Percentiles rank a stretch among this genome's conserved stretches.
Conservation (phyloP, 2,888 invertebrate genomes). For the Marasmarcha lunaedactyla region DNA sequence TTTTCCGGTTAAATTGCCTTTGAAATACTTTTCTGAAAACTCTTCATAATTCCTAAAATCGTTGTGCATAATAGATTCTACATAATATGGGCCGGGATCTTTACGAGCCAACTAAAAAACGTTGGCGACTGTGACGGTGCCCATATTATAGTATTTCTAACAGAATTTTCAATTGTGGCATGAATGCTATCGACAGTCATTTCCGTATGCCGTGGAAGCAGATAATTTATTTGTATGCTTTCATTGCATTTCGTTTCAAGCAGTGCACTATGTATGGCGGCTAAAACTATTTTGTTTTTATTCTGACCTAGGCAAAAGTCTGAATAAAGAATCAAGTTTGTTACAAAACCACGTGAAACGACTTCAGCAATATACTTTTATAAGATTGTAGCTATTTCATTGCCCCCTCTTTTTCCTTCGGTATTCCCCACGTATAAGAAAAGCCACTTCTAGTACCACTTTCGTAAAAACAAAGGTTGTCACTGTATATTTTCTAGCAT, state of each 20-base stretch:
- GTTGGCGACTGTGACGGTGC: constrained; percentile 12
- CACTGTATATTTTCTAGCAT: constrained; percentile 15
- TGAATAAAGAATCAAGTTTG: constrained; percentile 12
- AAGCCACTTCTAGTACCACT: constrained; percentile 14
- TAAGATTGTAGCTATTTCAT: constrained; percentile 15
- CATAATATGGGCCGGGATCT: constrained; percentile 9
- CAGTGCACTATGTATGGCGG: constrained; percentile 15
- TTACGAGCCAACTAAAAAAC: constrained; percentile 7
- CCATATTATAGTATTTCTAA: constrained; percentile 12
- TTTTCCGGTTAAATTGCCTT: too few species aligned
- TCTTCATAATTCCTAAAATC: constrained; percentile 10
- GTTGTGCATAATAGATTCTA: constrained; percentile 6
- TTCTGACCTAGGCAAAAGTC: constrained; percentile 23
- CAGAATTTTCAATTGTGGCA: constrained; percentile 11
- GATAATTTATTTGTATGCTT: constrained; percentile 2
- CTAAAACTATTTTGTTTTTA: constrained; percentile 19
- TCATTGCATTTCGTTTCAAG: not conserved
- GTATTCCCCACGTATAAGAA: constrained; percentile 16
- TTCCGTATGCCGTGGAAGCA: constrained; percentile 10
- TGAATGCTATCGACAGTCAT: constrained; percentile 11
- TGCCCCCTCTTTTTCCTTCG: constrained; percentile 16
- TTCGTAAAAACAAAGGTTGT: constrained; percentile 17
- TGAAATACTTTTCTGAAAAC: constrained; percentile 7
- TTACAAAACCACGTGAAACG: constrained; percentile 13
- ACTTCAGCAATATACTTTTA: constrained; percentile 12